Evolutionary conservation across 1,140 invertebrate genomes (phyloP).

Genomic region (Radopholus similis): DNA sequence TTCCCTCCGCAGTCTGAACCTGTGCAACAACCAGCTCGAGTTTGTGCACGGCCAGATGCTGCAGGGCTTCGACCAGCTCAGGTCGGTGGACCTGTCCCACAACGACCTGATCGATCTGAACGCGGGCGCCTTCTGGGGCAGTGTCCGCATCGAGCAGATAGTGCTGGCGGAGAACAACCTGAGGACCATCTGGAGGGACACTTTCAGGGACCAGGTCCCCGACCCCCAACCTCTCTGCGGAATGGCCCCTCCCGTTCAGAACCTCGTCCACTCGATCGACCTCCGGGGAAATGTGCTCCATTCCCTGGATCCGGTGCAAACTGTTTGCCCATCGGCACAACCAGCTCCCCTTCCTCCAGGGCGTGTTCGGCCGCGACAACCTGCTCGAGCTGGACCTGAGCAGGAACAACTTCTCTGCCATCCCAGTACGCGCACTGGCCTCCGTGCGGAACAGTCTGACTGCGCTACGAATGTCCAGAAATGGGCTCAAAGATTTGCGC

Average conservation of each 20-base stretch:
- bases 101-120: slow-evolving; percentile 43
- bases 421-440: slow-evolving; percentile 34
- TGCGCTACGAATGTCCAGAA: slow-evolving; percentile 29
- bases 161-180: slow-evolving; percentile 38
- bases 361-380: slow-evolving; percentile 44
- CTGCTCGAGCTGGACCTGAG: slow-evolving; percentile 23
- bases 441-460: slow-evolving; percentile 31
- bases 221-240: background rate
- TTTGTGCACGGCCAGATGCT: slow-evolving; percentile 34
- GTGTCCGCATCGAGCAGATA: slow-evolving; percentile 7
- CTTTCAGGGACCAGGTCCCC: slow-evolving; percentile 33
- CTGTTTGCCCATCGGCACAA: background rate
- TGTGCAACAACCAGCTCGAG: slow-evolving; percentile 36
- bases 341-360: slow-evolving; percentile 1
- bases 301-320: slow-evolving; percentile 21
- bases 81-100: slow-evolving; percentile 22
- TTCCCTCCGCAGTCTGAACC: slow-evolving; percentile 21
- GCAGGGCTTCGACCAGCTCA: slow-evolving; percentile 23
- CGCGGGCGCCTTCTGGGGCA: slow-evolving; percentile 28
- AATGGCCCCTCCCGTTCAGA: slow-evolving; percentile 28
- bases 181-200: slow-evolving; percentile 37
- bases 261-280: slow-evolving; percentile 20
- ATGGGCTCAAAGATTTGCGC: slow-evolving; percentile 20
- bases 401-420: slow-evolving; percentile 32
- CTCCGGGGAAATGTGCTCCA: slow-evolving; percentile 29